phyloP scores from a whole-genome alignment of 2,797 vertebrate species.

The Acanthis flammea region DNA sequence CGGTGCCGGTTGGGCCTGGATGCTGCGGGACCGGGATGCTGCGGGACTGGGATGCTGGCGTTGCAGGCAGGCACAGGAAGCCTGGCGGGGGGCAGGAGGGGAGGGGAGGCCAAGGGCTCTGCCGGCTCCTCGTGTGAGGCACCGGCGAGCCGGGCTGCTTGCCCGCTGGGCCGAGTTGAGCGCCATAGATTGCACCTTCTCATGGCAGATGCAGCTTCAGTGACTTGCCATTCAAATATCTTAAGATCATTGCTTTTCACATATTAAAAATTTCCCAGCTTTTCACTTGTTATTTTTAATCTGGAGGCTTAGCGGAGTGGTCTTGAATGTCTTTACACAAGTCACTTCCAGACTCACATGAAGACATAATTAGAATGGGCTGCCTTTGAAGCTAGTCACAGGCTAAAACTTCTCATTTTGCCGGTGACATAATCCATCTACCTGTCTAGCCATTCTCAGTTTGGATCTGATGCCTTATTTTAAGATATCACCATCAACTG shows the following conservation, averaged over 20 bases:
- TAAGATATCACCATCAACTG: background rate
- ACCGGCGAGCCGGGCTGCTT: rapidly evolving
- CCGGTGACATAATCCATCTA: background rate
- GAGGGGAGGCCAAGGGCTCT: background rate
- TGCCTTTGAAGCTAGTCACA: background rate
- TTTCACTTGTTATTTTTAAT: background rate
- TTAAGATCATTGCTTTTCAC: background rate
- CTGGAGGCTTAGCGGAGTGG: background rate
- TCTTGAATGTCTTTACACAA: background rate
- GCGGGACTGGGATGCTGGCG: background rate
- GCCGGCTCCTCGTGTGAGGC: background rate
- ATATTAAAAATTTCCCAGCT: background rate
- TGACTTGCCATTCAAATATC: background rate
- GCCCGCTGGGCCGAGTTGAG: background rate
- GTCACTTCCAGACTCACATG: background rate
- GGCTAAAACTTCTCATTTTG: background rate
- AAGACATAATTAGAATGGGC: conserved; percentile 17
- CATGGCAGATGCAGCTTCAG: background rate
- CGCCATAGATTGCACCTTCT: background rate
- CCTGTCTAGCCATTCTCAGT: background rate
- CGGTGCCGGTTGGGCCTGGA: background rate
- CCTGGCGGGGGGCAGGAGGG: background rate
- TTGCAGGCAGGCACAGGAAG: background rate
- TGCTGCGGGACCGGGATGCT: background rate
- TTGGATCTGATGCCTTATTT: background rate